Base-by-base conservation (phyloP, 2,888 invertebrate genomes). In the Amiota communis region DNA sequence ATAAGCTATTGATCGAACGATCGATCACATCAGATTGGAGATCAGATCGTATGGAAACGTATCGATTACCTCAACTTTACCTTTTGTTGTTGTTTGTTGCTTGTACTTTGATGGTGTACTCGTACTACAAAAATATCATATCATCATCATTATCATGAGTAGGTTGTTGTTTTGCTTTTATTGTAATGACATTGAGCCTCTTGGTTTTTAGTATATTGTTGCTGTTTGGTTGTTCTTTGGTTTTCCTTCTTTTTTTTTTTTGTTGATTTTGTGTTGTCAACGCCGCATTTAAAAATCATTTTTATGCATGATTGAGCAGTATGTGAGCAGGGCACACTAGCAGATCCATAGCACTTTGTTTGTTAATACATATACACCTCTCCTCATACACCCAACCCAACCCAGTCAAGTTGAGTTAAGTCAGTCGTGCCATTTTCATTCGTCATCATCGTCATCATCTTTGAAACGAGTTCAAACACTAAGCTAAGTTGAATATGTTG, bases 401-500 rank as follows among this genome's bases (percentile, higher is more conserved):
- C 36, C 36, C 36, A 36, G 6, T 6, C 36, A 2, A 36, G 6
- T 36, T 0, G 6, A 36, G 36, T 36, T 6, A 36, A 36, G 6
- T 36, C 6, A 36, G 6, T 36, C 36, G 36, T 36, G 36, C 36
- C 63, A 46, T 63, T 63, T 63, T 63, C 63, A 63, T 63, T 36
- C 63, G 63, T 46, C 3, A 36, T 12, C 53, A 53, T 53, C 53
- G 12, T n/a, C 53, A 36, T 23, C 46, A 12, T 20, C 72, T 70
- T 73, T 79, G 72, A 48, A 73, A 65, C 51, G 53, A 68, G 53
- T 51, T 53, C 67, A 53, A 68, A 48, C 51, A 36, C 15, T 63
- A 36, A 2, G 63, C 46, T 12, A 46, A 80, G 85, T 36, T 36
- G 8, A 36, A 6, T 36, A 36, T 79, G 70, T 72, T 83, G 83